Base-by-base conservation (phyloP, 2,113 vertebrate genomes). In the Callithrix jacchus region DNA sequence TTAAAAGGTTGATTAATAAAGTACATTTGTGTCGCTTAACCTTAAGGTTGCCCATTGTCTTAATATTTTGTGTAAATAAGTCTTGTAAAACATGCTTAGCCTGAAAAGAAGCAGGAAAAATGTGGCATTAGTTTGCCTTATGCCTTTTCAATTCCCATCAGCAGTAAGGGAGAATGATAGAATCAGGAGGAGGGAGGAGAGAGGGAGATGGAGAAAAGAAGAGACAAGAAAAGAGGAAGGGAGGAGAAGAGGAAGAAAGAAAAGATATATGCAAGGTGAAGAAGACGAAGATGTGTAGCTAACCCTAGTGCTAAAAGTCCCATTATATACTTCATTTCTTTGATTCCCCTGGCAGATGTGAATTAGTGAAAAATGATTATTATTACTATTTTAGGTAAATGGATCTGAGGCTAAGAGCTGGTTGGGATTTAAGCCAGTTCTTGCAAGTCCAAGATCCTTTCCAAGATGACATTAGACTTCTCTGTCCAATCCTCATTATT, bases 381-480 rank as follows among this genome's bases (percentile, higher is more conserved):
- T 93, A 94, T 91, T 94, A 91, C 49, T 37, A 86, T 94, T 96
- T 97, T 80, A 94, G 77, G 93, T 54, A 94, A 97, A 89, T 76
- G 47, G 27, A 86, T 93, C 68, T 86, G 45, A 88, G 58, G 81
- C 95, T 92, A 96, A 95, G 82, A 96, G 56, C 45, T 66, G 52
- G 30, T 79, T 95, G 68, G 82, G 96, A 96, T 84, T 92, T 68
- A 94, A 81, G 49, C n/a, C 82, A 91, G 64, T 18, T 87, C 20
- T 86, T 87, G 12, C 54, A 96, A 89, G 77, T 86, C 74, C 37
- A 89, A 95, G 76, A 71, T 95, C 82, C 93, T 95, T 98, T 97
- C 83, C 61, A 91, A 83, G 73, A 95, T 56, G 79, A 74, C 76
- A 96, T 96, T 96, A 18, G 70, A 61, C 25, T 74, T 82, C 76